Conservation (phyloP, 2,888 invertebrate species). For the Furcula furcula region DNA sequence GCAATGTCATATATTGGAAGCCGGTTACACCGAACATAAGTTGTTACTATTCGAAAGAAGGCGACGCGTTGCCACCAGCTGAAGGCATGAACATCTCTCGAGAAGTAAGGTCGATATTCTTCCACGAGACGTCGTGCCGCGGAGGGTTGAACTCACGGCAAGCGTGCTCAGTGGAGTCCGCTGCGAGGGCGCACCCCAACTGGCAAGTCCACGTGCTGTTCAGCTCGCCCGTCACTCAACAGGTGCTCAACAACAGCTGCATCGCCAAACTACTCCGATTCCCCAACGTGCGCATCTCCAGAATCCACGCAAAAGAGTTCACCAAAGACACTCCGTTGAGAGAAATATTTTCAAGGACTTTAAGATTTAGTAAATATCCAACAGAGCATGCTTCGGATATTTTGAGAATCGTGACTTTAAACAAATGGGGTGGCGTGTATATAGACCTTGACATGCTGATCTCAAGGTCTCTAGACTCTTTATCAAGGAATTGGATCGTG, state of each 20-base stretch:
- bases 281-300: conserved; percentile 1
- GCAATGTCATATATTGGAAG: neutral
- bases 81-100: neutral
- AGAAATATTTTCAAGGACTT: conserved; percentile 28
- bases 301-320: conserved; percentile 1
- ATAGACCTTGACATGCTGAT: conserved; percentile 15
- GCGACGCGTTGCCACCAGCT: neutral
- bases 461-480: conserved; percentile 16
- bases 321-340: neutral
- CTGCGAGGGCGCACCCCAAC: conserved; percentile 38
- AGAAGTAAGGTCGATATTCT: conserved; percentile 73
- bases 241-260: neutral
- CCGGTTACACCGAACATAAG: neutral
- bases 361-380: neutral
- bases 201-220: conserved; percentile 6
- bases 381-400: neutral
- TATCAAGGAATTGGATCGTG: conserved; percentile 2
- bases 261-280: neutral
- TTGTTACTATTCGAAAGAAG: neutral
- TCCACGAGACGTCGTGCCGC: conserved; percentile 83
- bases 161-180: conserved; percentile 44
- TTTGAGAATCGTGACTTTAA: conserved; percentile 59
- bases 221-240: conserved; percentile 6
- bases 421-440: conserved; percentile 1
- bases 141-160: conserved; percentile 42